Conservation (phyloP, 2,888 invertebrate species). For the Melinaea marsaeus region DNA sequence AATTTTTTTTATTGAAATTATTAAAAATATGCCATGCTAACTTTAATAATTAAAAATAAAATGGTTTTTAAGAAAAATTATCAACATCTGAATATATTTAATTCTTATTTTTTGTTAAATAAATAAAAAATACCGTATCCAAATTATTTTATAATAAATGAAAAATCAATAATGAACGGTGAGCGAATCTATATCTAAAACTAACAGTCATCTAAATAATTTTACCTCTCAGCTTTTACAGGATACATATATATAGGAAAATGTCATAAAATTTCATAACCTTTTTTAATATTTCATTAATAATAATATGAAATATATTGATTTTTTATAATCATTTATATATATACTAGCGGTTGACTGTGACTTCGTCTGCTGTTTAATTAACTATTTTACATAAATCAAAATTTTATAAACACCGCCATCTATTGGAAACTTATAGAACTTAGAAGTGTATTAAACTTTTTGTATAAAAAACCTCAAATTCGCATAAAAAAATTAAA, state of each 20-base stretch:
- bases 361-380: too few relatives aligned
- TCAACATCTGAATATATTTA: neutral
- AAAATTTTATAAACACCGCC: too few relatives aligned
- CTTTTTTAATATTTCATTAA: too few relatives aligned
- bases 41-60: neutral
- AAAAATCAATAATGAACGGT: slow-evolving; percentile 23
- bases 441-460: too few relatives aligned
- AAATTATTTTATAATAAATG: slow-evolving; percentile 9
- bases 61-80: neutral
- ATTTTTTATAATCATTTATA: too few relatives aligned
- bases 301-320: too few relatives aligned
- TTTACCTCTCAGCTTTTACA: slow-evolving; percentile 24
- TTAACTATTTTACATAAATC: too few relatives aligned
- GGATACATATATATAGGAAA: neutral
- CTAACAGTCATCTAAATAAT: slow-evolving; percentile 23
- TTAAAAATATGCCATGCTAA: neutral
- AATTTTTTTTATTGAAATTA: neutral
- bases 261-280: too few relatives aligned
- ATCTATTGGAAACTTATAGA: too few relatives aligned
- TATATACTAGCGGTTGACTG: too few relatives aligned
- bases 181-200: slow-evolving; percentile 23
- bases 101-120: neutral
- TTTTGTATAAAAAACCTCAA: too few relatives aligned
- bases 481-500: too few relatives aligned
- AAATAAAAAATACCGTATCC: neutral